Conservation (phyloP, 1,140 invertebrate species). For the Cotesia typhae region DNA sequence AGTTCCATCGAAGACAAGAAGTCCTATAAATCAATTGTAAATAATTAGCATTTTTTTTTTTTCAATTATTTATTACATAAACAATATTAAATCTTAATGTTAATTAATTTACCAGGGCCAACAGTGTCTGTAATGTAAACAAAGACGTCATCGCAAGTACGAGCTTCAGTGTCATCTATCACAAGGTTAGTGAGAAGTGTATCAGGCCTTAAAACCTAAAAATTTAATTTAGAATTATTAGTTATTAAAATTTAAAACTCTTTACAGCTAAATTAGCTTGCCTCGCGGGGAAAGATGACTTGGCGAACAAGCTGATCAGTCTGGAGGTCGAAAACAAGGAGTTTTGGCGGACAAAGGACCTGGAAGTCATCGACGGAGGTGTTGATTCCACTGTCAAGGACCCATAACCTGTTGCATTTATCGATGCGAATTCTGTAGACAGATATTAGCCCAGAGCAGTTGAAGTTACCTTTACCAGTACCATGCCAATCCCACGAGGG, state of each 20-base stretch:
- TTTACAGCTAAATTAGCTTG: conserved; percentile 32
- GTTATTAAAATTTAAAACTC: neutral
- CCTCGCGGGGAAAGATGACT: conserved; percentile 63
- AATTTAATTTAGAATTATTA: neutral
- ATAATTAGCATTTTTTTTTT: too few relatives aligned
- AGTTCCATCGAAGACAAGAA: conserved; percentile 77
- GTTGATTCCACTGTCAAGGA: conserved; percentile 76
- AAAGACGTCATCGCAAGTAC: conserved; percentile 78
- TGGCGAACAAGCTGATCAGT: conserved; percentile 73
- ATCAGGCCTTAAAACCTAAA: conserved; percentile 73
- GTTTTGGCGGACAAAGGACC: conserved; percentile 79
- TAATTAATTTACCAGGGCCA: conserved; percentile 70
- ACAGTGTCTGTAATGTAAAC: conserved; percentile 83
- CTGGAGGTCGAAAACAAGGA: conserved; percentile 79
- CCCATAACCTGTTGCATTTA: conserved; percentile 80
- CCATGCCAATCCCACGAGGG: conserved; percentile 82
- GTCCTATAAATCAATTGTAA: conserved; percentile 61
- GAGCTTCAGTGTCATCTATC: conserved; percentile 74
- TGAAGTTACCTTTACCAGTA: conserved; percentile 73
- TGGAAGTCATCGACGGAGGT: conserved; percentile 80
- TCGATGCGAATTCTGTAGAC: conserved; percentile 79
- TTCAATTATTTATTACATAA: too few relatives aligned
- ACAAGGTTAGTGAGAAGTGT: conserved; percentile 80
- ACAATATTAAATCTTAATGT: too few relatives aligned
- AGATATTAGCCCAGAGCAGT: conserved; percentile 79